Evolutionary conservation across 2,888 invertebrate genomes (phyloP), one percentile per base, ranked within the genome.

Genomic region (Habrosyne pyritoides): DNA sequence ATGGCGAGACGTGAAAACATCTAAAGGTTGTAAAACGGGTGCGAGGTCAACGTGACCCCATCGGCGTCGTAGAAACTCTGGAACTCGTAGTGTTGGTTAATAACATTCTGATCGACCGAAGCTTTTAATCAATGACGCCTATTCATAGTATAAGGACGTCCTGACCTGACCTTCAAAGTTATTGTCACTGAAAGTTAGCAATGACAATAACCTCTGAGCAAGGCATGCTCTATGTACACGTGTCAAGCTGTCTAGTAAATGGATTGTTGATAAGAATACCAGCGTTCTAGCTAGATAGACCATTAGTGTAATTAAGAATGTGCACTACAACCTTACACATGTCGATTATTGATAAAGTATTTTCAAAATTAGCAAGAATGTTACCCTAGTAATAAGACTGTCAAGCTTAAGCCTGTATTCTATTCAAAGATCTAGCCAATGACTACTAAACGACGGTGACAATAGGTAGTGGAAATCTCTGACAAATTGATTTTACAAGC

Each of bases 21-120:
- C 60, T 67, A 65, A 66, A 78, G 73, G 69, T 68, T 62, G 59
- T 65, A 64, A 69, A 79, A 77, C 68, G 62, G 66, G 77, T 65
- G 71, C 84, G 72, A 82, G 84, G 84, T 72, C 71, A 57, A 47
- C 56, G 51, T 58, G 60, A 57, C 59, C 61, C 56, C 51, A 48
- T 56, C 57, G 42, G 3, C 18, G n/a, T 42, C 42, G 14, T 42
- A 42, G 42, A 42, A 14, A 42, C 14, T 18, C 18, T 42, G 42
- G 8, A 42, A 8, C n/a, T 42, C 5, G 33, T n/a, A 33, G 42
- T 36, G 36, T 14, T 36, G 5, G 14, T 8, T 42, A 14, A 14
- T 36, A n/a, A 42, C 14, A 18, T 42, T 42, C 49, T 53, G 53
- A 56, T 53, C 54, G 53, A 56, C 60, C 54, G 21, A 50, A 53